Evolutionary conservation across 2,888 invertebrate species (phyloP).

Genomic region (Leucania comma): DNA sequence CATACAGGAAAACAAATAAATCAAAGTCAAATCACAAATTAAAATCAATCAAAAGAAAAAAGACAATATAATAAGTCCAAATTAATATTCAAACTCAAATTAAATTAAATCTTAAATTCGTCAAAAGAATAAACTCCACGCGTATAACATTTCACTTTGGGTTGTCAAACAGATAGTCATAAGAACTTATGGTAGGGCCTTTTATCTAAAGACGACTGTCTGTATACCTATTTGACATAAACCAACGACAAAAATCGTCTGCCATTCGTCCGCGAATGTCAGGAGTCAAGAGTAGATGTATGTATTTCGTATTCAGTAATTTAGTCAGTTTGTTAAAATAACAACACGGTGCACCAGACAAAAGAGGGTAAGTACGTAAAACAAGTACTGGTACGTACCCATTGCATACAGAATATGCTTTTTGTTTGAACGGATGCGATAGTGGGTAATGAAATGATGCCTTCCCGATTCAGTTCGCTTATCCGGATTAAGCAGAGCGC

Average conservation of each 20-base stretch:
- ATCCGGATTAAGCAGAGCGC: constrained; percentile 81
- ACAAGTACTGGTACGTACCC: constrained; percentile 49
- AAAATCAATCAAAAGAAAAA: too few species aligned
- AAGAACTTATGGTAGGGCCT: neutral
- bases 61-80: too few species aligned
- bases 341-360: constrained; percentile 49
- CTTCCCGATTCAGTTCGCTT: constrained; percentile 77
- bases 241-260: too few species aligned
- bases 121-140: too few species aligned
- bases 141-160: too few species aligned
- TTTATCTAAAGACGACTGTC: neutral
- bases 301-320: neutral
- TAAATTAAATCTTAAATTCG: too few species aligned
- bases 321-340: constrained; percentile 33
- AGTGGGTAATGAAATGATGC: constrained; percentile 81
- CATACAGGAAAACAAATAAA: too few species aligned
- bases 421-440: constrained; percentile 79
- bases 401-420: constrained; percentile 69
- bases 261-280: too few species aligned
- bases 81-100: too few species aligned
- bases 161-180: too few species aligned
- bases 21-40: too few species aligned
- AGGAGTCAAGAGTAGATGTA: neutral
- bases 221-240: too few species aligned
- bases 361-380: constrained; percentile 43